A percentile compares a stretch with the other conserved stretches of the same genome.
Evolutionary conservation across 1,140 invertebrate species (phyloP).

Genomic region (Diorhabda elongata): DNA sequence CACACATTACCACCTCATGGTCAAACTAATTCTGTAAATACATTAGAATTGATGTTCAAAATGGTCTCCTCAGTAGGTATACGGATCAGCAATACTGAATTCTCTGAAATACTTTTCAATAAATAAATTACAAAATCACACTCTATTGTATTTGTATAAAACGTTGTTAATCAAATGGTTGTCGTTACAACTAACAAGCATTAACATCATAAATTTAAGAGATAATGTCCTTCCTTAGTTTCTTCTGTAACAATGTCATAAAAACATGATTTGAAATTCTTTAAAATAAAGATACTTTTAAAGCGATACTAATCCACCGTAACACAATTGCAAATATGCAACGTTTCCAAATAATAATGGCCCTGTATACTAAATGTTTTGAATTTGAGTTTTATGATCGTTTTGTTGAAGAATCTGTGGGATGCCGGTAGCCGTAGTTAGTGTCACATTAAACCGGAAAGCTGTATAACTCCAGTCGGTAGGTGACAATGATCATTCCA

Average conservation of each 20-base stretch:
- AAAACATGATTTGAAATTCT: conserved; percentile 13
- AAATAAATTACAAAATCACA: no score
- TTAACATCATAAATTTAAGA: background rate
- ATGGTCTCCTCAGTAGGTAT: no score
- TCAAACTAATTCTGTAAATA: no score
- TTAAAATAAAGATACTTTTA: conserved; percentile 4
- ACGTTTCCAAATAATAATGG: conserved; percentile 13
- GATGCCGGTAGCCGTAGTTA: conserved; percentile 11
- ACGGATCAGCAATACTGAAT: no score
- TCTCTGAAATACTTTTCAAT: no score
- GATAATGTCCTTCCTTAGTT: background rate
- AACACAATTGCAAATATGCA: conserved; percentile 16
- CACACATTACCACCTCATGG: no score
- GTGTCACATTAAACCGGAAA: conserved; percentile 11
- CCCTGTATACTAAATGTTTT: conserved; percentile 9
- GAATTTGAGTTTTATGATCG: conserved; percentile 11
- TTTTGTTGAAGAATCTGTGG: conserved; percentile 9
- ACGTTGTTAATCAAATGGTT: background rate
- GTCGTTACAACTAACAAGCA: background rate
- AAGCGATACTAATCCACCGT: conserved; percentile 3
- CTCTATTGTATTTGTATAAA: no score
- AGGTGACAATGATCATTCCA: conserved; percentile 10
- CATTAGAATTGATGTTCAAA: no score
- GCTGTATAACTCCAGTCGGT: conserved; percentile 8
- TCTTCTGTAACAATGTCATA: conserved; percentile 1